Conservation (phyloP, 2,888 invertebrate genomes). For the Dasypolia templi region DNA sequence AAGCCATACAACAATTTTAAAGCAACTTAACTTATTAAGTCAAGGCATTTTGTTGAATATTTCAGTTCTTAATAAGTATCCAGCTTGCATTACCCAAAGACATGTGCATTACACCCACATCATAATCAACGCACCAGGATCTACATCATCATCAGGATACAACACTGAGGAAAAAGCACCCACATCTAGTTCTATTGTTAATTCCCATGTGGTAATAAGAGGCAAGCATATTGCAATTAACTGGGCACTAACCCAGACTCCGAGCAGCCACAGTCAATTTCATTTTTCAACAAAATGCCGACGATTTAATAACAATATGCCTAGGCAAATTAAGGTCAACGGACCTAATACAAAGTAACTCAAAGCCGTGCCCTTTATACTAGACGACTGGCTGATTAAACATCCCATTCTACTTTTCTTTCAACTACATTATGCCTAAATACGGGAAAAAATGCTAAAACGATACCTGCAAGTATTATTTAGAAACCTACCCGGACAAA, state of each 20-base stretch:
- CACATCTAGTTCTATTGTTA: not conserved
- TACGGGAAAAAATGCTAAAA: slow-evolving; percentile 41
- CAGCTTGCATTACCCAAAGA: not conserved
- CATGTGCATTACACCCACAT: not conserved
- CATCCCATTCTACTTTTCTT: slow-evolving; percentile 52
- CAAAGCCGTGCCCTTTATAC: slow-evolving; percentile 59
- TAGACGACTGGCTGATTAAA: slow-evolving; percentile 64
- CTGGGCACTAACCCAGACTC: not conserved
- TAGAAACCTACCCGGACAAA: slow-evolving; percentile 30
- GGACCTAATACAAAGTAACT: slow-evolving; percentile 53
- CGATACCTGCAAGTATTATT: slow-evolving; percentile 54
- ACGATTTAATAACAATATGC: slow-evolving; percentile 42
- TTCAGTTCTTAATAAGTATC: not conserved
- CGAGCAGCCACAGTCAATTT: not conserved
- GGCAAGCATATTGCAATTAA: not conserved
- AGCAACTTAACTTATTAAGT: slow-evolving; percentile 5
- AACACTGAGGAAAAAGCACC: not conserved
- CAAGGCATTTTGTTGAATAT: slow-evolving; percentile 3
- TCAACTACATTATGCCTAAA: slow-evolving; percentile 14
- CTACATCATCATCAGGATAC: not conserved
- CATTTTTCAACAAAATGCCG: slow-evolving; percentile 16
- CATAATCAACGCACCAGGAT: not conserved
- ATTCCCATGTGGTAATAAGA: not conserved
- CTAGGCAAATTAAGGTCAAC: slow-evolving; percentile 35
- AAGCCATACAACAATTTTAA: slow-evolving; percentile 20